These are phyloP conservation scores for Hypomesus transpacificus DNA, from an alignment of 2,113 vertebrate species.

Conservation along the genomic window DNA sequence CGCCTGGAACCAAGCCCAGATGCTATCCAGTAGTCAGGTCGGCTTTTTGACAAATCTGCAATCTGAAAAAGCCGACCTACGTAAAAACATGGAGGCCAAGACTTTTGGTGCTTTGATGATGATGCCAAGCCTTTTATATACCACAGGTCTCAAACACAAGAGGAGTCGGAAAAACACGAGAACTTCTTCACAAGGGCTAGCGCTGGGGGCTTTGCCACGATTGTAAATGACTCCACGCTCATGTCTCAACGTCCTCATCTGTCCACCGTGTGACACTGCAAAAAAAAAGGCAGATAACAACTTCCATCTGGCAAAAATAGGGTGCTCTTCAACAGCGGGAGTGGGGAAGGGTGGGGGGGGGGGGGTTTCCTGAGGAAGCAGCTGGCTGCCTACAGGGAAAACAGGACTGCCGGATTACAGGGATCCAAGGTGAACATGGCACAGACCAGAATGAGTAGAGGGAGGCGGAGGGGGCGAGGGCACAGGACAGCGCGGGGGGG, in stretches of 20 bases:
- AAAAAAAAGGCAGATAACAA: constrained; percentile 50
- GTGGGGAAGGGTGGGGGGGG: constrained; percentile 21
- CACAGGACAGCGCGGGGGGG: constrained; percentile 34
- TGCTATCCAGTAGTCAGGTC: constrained; percentile 36
- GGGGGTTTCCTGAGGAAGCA: constrained; percentile 70
- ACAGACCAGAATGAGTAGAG: constrained; percentile 34
- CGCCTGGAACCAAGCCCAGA: constrained; percentile 36
- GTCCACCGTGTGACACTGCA: constrained; percentile 42
- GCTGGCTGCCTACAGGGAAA: constrained; percentile 60
- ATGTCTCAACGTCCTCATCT: constrained; percentile 15
- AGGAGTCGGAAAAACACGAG: not conserved
- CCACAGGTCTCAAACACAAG: constrained; percentile 34
- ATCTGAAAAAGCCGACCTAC: constrained; percentile 6
- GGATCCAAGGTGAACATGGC: constrained; percentile 57
- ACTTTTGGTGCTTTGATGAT: constrained; percentile 39
- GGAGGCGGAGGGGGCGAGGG: constrained; percentile 9
- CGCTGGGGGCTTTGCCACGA: too few species aligned
- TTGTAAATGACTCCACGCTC: not conserved
- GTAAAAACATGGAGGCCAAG: constrained; percentile 13
- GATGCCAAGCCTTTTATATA: constrained; percentile 42
- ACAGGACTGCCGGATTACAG: constrained; percentile 45
- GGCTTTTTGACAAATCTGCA: constrained; percentile 21
- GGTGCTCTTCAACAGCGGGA: constrained; percentile 37
- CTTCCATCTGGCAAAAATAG: constrained; percentile 51
- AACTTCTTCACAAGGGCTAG: constrained; percentile 6